Percentiles rank a stretch among this genome's conserved stretches.
Evolutionary conservation across 2,888 invertebrate genomes (phyloP).

Genomic region (Tromatobia lineatoria): DNA sequence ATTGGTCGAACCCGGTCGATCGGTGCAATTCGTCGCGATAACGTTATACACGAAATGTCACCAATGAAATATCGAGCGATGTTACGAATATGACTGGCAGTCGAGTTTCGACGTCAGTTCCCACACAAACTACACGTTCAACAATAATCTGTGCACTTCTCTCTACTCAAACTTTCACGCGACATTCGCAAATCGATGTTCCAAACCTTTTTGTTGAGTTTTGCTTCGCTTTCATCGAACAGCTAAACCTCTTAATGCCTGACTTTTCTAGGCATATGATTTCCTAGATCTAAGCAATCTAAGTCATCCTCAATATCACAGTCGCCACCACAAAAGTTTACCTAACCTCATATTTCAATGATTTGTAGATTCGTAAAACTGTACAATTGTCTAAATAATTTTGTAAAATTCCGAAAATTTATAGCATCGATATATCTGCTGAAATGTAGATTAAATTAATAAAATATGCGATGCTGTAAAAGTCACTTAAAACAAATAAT

Average conservation of each 20-base stretch:
- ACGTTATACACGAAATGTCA: conserved; percentile 78
- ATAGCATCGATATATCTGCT: too few species aligned
- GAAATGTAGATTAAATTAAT: too few species aligned
- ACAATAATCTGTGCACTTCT: conserved; percentile 4
- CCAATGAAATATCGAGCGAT: conserved; percentile 62
- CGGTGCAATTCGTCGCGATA: conserved; percentile 15
- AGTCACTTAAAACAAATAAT: too few species aligned
- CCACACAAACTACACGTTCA: not conserved
- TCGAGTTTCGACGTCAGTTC: not conserved
- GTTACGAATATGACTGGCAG: conserved; percentile 8
- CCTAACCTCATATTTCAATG: not conserved
- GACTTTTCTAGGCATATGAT: not conserved
- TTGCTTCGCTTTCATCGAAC: not conserved
- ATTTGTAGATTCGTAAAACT: too few species aligned
- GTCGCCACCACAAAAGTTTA: not conserved
- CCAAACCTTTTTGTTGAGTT: conserved; percentile 14
- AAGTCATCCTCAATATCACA: not conserved
- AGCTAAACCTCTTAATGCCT: not conserved
- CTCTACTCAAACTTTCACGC: not conserved
- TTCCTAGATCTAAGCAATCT: not conserved
- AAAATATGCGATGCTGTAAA: too few species aligned
- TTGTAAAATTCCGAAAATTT: too few species aligned
- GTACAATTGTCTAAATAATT: too few species aligned
- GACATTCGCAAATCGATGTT: not conserved
- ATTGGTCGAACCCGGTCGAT: conserved; percentile 10